A percentile compares a stretch with the other conserved stretches of the same genome.
Conservation (phyloP, 2,888 invertebrate species). For the Drosophila diplacantha region DNA sequence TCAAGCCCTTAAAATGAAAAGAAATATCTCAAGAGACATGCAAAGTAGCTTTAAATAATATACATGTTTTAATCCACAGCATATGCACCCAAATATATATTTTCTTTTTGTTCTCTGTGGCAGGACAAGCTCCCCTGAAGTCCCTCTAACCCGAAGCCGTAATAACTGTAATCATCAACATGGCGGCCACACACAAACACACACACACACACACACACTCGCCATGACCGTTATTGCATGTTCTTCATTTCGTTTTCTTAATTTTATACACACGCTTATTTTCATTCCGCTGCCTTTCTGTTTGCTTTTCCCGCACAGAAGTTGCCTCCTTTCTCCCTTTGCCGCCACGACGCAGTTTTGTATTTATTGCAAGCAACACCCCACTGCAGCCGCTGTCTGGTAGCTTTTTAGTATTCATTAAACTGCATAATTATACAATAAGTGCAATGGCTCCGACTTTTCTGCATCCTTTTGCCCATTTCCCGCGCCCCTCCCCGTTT, state of each 20-base stretch:
- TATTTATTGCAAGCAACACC: constrained; percentile 48
- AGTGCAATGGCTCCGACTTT: constrained; percentile 59
- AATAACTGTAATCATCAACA: constrained; percentile 69
- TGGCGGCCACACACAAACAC: constrained; percentile 43
- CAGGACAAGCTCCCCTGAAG: constrained; percentile 23
- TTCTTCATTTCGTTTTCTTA: constrained; percentile 62
- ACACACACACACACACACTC: constrained; percentile 8
- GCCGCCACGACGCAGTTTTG: constrained; percentile 34
- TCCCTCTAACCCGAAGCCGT: constrained; percentile 40
- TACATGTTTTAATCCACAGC: not conserved
- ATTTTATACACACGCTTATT: constrained; percentile 62
- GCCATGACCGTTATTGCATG: constrained; percentile 31
- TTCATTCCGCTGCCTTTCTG: constrained; percentile 49
- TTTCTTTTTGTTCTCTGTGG: not conserved
- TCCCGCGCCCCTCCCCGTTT: not conserved
- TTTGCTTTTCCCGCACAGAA: constrained; percentile 16
- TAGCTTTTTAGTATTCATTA: constrained; percentile 70
- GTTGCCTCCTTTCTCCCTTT: constrained; percentile 3
- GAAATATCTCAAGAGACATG: not conserved
- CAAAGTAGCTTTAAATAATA: not conserved
- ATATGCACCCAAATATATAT: too few species aligned
- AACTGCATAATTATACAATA: constrained; percentile 71
- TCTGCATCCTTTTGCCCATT: constrained; percentile 16
- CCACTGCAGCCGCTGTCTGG: constrained; percentile 19
- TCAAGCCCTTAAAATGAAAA: not conserved